phyloP scores from a whole-genome alignment of 2,888 invertebrate genomes.

The Protonemura montana region DNA sequence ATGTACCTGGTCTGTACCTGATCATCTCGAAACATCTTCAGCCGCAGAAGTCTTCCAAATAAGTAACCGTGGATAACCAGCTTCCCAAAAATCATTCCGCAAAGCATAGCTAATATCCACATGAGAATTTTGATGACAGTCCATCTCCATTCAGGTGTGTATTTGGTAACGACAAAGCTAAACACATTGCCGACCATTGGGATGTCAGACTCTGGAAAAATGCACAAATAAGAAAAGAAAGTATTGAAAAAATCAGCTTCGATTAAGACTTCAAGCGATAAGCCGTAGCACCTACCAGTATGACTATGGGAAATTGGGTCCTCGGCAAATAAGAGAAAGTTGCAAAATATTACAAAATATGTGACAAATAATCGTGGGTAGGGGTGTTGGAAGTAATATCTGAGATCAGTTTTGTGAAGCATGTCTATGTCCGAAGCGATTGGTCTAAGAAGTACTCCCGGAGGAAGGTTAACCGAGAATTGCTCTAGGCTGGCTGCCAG shows the following conservation, averaged over 20 bases:
- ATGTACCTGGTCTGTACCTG: constrained; percentile 52
- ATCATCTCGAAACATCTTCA: constrained; percentile 62
- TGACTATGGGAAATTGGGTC: constrained; percentile 63
- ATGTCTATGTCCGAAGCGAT: constrained; percentile 49
- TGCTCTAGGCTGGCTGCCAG: constrained; percentile 44
- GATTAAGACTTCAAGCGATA: background rate
- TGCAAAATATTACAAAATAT: constrained; percentile 62
- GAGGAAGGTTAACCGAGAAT: constrained; percentile 37
- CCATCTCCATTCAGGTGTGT: constrained; percentile 60
- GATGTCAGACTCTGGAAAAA: constrained; percentile 59
- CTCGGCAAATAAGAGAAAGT: constrained; percentile 63
- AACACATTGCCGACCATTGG: constrained; percentile 63
- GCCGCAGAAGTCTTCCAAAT: constrained; percentile 57
- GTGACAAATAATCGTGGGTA: constrained; percentile 60
- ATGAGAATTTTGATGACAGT: constrained; percentile 57
- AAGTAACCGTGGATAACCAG: constrained; percentile 59
- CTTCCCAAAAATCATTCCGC: constrained; percentile 61
- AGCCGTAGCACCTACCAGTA: constrained; percentile 56
- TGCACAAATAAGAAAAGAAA: background rate
- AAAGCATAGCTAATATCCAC: constrained; percentile 59
- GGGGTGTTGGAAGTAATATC: constrained; percentile 63
- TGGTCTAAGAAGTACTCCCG: constrained; percentile 44
- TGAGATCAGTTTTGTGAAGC: constrained; percentile 59
- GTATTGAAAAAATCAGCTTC: background rate
- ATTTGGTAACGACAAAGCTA: constrained; percentile 61